Base-by-base conservation (phyloP, 2,113 vertebrate species). In the Anarrhichthys ocellatus region DNA sequence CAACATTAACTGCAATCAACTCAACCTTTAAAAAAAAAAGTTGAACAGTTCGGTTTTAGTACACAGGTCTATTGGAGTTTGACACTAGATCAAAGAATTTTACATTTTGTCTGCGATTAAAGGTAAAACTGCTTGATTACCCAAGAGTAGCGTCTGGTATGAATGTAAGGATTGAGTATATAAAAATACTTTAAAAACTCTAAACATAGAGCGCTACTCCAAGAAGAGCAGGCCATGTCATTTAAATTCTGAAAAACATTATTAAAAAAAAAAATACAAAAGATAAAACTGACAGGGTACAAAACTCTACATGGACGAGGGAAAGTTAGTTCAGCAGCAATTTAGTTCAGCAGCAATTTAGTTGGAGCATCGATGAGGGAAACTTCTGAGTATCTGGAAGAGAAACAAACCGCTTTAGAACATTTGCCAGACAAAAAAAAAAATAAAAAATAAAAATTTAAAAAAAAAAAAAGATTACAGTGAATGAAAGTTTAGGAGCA, bases 301-400 rank as follows among this genome's bases (percentile, higher is more conserved):
- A 75, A 71, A 71, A 87, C 42, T 50, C 77, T 85, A 82, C 80
- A 83, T 46, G 2, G 22, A 78, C 2, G 62, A 11, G 48, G 15
- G 7, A 5, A 44, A 4, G 8, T 34, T 34, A 34, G 32, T 34
- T 34, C 32, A 22, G 93, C 71, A 95, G 40, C n/a, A n/a, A n/a
- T n/a, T 34, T 34, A 34, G 34, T 34, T 34, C 34, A 22, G 93
- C 71, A 95, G 40, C 88, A 96, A 64, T 65, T 84, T 96, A 54
- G 96, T 91, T 76, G 96, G 97, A 20, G 96, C 95, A 1, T 96
- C 93, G 81, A 99, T 95, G 68, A 96, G 91, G 6, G 98, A 98
- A 88, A 97, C 97, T 79, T 96, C 95, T 5, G 95, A 95, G 91
- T 97, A 98, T 93, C 98, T 99, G 71, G 73, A 73, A 61, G 22